phyloP scores from a whole-genome alignment of 2,113 vertebrate species.

The Bos javanicus region DNA sequence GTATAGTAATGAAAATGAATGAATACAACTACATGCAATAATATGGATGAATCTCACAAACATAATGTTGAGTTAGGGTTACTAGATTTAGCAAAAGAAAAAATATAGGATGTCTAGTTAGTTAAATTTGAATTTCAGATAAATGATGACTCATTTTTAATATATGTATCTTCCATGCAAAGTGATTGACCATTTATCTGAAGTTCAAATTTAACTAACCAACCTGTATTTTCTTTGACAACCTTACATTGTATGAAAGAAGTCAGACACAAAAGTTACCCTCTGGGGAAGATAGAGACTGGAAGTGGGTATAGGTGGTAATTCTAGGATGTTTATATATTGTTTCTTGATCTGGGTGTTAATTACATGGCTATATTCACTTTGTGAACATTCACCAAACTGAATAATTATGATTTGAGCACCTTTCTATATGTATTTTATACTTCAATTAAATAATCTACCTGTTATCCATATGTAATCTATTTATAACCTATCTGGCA shows the following conservation, averaged over 20 bases:
- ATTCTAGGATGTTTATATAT: background rate
- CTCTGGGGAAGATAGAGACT: background rate
- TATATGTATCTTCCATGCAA: background rate
- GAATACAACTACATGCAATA: conserved; percentile 23
- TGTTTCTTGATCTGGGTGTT: conserved; percentile 3
- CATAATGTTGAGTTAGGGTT: background rate
- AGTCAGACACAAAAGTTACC: background rate
- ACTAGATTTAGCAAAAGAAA: conserved; percentile 29
- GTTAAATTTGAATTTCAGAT: conserved; percentile 44
- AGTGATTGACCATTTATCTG: conserved; percentile 8
- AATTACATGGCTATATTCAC: background rate
- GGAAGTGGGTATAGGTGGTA: background rate
- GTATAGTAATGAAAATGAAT: conserved; percentile 10
- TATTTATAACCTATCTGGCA: conserved; percentile 32
- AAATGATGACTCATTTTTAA: conserved; percentile 34
- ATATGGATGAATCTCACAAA: background rate
- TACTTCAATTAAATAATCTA: background rate
- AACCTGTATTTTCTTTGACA: background rate
- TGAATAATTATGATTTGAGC: background rate
- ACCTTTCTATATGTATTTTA: background rate
- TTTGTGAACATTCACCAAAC: background rate
- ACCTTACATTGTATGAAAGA: background rate
- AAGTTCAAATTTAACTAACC: conserved; percentile 9
- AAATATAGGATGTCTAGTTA: background rate
- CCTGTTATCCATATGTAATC: background rate